These are phyloP conservation scores for Calephelis perditalis DNA, from an alignment of 2,888 invertebrate species.

Conservation along the genomic window DNA sequence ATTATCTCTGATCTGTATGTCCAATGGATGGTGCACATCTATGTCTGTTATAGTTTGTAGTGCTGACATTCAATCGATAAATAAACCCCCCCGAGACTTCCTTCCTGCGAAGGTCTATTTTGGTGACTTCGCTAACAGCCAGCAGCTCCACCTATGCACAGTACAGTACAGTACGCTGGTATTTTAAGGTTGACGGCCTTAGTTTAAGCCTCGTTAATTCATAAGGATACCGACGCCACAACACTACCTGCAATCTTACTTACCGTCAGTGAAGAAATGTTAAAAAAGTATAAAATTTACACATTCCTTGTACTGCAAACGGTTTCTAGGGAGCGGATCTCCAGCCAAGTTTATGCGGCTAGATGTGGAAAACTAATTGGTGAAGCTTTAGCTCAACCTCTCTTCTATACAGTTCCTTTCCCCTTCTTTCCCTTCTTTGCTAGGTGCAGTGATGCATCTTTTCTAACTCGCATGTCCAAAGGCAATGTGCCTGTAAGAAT, in stretches of 20 bases:
- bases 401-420: slow-evolving; percentile 1
- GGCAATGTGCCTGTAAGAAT: slow-evolving; percentile 14
- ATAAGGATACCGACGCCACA: slow-evolving; percentile 6
- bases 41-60: not conserved
- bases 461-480: slow-evolving; percentile 16
- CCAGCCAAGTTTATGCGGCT: not conserved
- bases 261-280: slow-evolving; percentile 10
- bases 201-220: not conserved
- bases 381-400: slow-evolving; percentile 8
- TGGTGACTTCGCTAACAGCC: slow-evolving; percentile 10
- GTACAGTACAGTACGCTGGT: slow-evolving; percentile 14
- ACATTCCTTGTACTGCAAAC: not conserved
- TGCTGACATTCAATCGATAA: slow-evolving; percentile 15
- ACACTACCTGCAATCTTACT: slow-evolving; percentile 18
- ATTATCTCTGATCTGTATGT: not conserved
- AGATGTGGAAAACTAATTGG: slow-evolving; percentile 15
- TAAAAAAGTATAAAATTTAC: not conserved
- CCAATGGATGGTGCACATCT: slow-evolving; percentile 7
- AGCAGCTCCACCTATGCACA: slow-evolving; percentile 18
- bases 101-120: not conserved
- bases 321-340: not conserved
- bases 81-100: not conserved
- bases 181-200: not conserved
- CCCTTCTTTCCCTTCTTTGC: slow-evolving; percentile 14
- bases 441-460: slow-evolving; percentile 16